phyloP scores from a whole-genome alignment of 2,888 invertebrate genomes.

The Orthonevra nobilis region DNA sequence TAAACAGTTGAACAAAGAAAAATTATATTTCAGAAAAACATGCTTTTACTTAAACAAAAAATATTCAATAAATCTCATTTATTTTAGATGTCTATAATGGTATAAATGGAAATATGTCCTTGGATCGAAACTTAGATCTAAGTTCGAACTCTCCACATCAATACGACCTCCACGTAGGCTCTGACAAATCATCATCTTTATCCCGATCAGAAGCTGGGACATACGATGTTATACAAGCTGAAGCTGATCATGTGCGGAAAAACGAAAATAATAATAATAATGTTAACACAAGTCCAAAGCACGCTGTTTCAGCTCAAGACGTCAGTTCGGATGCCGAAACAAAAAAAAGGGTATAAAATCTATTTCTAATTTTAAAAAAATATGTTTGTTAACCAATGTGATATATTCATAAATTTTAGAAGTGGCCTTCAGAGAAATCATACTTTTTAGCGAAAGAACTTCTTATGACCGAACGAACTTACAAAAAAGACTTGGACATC shows the following conservation, averaged over 20 bases:
- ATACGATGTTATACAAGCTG: slow-evolving; percentile 79
- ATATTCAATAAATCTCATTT: not conserved
- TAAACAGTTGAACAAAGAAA: too few species aligned
- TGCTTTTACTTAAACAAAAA: too few species aligned
- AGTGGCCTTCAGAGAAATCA: slow-evolving; percentile 85
- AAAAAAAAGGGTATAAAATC: slow-evolving; percentile 75
- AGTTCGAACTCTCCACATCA: slow-evolving; percentile 75
- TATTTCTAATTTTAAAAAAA: slow-evolving; percentile 10
- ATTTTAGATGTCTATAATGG: slow-evolving; percentile 78
- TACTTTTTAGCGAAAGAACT: slow-evolving; percentile 95
- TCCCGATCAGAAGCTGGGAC: slow-evolving; percentile 80
- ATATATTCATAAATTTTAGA: slow-evolving; percentile 79
- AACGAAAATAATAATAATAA: slow-evolving; percentile 75
- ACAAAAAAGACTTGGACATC: slow-evolving; percentile 95
- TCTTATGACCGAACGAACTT: slow-evolving; percentile 96
- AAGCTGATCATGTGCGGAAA: slow-evolving; percentile 77
- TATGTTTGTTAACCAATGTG: too few species aligned
- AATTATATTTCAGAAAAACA: too few species aligned
- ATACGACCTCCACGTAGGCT: slow-evolving; percentile 78
- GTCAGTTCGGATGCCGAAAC: slow-evolving; percentile 76
- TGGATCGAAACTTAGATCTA: slow-evolving; percentile 78
- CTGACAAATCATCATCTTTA: slow-evolving; percentile 79
- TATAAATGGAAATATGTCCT: slow-evolving; percentile 80
- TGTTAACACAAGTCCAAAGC: slow-evolving; percentile 24
- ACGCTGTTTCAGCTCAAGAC: slow-evolving; percentile 47